A percentile compares a stretch with the other conserved stretches of the same genome.
phyloP scores from a whole-genome alignment of 2,888 invertebrate genomes.

The Parascotia fuliginaria region DNA sequence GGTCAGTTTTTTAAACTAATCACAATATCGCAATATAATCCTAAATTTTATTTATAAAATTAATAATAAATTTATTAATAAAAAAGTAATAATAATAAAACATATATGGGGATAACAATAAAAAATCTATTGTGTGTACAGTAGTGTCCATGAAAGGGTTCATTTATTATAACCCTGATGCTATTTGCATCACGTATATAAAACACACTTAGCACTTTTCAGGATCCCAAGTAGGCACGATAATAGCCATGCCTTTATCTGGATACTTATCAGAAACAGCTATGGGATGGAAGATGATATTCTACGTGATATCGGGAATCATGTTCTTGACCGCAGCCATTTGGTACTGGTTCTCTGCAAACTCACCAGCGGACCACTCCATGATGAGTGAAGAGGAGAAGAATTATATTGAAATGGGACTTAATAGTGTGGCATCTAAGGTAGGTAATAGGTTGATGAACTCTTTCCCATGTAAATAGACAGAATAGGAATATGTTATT shows the following conservation, averaged over 20 bases:
- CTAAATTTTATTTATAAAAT: too few species aligned
- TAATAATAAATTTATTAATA: too few species aligned
- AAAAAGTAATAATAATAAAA: too few species aligned
- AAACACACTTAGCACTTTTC: constrained; percentile 35
- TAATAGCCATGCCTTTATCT: constrained; percentile 88
- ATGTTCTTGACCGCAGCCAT: constrained; percentile 82
- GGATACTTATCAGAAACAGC: constrained; percentile 86
- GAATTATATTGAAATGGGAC: constrained; percentile 85
- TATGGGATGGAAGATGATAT: constrained; percentile 89
- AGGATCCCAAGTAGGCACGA: constrained; percentile 89
- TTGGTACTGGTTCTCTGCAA: constrained; percentile 86
- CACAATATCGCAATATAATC: too few species aligned
- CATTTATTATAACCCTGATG: too few species aligned
- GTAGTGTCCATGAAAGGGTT: too few species aligned
- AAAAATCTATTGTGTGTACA: too few species aligned
- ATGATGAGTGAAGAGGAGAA: constrained; percentile 85
- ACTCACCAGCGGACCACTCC: constrained; percentile 84
- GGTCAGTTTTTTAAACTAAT: too few species aligned
- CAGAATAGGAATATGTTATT: too few species aligned
- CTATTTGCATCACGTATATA: too few species aligned
- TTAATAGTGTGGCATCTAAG: constrained; percentile 66
- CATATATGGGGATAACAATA: too few species aligned
- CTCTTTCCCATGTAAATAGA: constrained; percentile 16
- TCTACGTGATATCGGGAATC: constrained; percentile 86
- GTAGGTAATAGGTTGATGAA: constrained; percentile 29